These are phyloP conservation scores for Gari tellinella DNA, from an alignment of 2,888 invertebrate species.

Conservation along the genomic window DNA sequence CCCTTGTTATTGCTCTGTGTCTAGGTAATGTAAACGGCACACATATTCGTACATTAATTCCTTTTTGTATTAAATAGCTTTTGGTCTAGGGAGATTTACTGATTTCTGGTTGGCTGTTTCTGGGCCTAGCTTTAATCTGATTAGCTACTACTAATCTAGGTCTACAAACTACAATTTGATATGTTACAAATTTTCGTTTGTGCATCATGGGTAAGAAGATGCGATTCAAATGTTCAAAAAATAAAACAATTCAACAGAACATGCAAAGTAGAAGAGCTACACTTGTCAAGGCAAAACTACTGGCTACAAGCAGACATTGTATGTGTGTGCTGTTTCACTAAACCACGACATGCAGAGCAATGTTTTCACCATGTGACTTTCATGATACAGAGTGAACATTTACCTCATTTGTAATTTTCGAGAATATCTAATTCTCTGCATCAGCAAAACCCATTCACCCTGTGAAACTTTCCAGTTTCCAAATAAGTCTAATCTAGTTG, in stretches of 20 bases:
- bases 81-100: too few relatives aligned
- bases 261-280: conserved; percentile 55
- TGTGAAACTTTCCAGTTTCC: too few relatives aligned
- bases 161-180: conserved; percentile 51
- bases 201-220: conserved; percentile 52
- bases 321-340: conserved; percentile 55
- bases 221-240: conserved; percentile 50
- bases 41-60: conserved; percentile 23
- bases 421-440: too few relatives aligned
- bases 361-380: too few relatives aligned
- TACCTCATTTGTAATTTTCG: too few relatives aligned
- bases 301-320: conserved; percentile 57
- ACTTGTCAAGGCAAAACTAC: conserved; percentile 45
- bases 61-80: too few relatives aligned
- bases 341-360: conserved; percentile 65
- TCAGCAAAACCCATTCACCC: too few relatives aligned
- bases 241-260: conserved; percentile 39
- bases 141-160: conserved; percentile 32
- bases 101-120: conserved; percentile 24
- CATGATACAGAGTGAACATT: too few relatives aligned
- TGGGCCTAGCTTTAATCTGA: conserved; percentile 28
- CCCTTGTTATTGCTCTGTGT: conserved; percentile 63
- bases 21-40: conserved; percentile 44
- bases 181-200: conserved; percentile 46
- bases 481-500: too few relatives aligned